Evolutionary conservation across 2,888 invertebrate species (phyloP).

Genomic region (Meloe dianella): DNA sequence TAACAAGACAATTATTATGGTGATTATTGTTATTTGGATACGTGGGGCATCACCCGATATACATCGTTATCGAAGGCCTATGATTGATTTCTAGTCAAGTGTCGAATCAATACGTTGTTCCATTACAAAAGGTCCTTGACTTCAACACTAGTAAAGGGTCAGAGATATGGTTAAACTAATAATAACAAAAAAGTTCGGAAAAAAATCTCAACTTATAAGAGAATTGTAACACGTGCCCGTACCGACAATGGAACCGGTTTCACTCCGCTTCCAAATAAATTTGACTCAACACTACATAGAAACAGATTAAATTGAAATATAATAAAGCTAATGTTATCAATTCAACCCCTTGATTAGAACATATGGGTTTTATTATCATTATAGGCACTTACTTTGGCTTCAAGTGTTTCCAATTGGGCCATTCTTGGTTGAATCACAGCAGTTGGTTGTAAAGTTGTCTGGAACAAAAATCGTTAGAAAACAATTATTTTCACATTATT

Average conservation of each 20-base stretch:
- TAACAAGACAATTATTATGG: background rate
- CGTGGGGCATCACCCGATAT: too few species aligned
- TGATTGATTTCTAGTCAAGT: too few species aligned
- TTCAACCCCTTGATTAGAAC: too few species aligned
- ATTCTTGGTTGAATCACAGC: conserved; percentile 62
- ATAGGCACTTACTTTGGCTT: conserved; percentile 71
- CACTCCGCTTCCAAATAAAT: background rate
- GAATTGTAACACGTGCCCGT: conserved; percentile 6
- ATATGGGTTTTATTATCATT: too few species aligned
- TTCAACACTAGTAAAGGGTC: background rate
- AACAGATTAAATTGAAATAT: too few species aligned
- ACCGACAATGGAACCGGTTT: conserved; percentile 9
- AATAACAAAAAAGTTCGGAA: background rate
- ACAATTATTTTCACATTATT: conserved; percentile 15
- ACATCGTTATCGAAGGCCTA: too few species aligned
- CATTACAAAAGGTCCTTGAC: background rate
- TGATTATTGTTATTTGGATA: too few species aligned
- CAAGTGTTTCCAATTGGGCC: conserved; percentile 77
- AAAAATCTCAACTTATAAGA: background rate
- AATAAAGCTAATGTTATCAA: too few species aligned
- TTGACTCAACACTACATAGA: background rate
- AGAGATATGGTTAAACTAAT: background rate
- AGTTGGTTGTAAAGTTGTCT: conserved; percentile 58
- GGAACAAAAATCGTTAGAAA: conserved; percentile 44
- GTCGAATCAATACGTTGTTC: background rate